Conservation (phyloP, 1,140 invertebrate genomes). For the Tetragnatha versicolor region DNA sequence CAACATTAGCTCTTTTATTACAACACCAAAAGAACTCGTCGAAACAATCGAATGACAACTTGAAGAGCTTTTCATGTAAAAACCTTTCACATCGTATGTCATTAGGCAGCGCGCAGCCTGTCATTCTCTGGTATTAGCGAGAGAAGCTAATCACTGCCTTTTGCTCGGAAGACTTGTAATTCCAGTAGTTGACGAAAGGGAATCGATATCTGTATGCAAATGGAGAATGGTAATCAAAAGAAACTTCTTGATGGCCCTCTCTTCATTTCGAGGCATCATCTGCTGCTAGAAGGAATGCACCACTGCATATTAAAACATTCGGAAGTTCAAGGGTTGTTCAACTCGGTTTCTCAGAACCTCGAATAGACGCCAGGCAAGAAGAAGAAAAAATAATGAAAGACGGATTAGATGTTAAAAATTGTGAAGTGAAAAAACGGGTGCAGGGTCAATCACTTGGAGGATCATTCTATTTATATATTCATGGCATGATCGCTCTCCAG, state of each 20-base stretch:
- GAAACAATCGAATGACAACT: too few relatives aligned
- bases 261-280: neutral
- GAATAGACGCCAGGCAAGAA: neutral
- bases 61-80: too few relatives aligned
- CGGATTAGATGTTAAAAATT: neutral
- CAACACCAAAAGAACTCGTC: too few relatives aligned
- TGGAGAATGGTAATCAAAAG: neutral
- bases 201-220: too few relatives aligned
- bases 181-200: too few relatives aligned
- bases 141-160: too few relatives aligned
- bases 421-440: neutral
- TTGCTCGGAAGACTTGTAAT: too few relatives aligned
- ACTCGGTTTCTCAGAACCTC: neutral
- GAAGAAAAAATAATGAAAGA: neutral
- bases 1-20: too few relatives aligned
- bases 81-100: too few relatives aligned
- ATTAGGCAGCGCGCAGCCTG: too few relatives aligned
- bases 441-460: constrained; percentile 23
- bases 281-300: neutral
- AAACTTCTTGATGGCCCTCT: neutral
- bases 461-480: constrained; percentile 12
- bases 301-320: neutral
- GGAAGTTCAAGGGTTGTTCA: constrained; percentile 25
- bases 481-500: neutral
- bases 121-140: too few relatives aligned